phyloP scores from a whole-genome alignment of 2,888 invertebrate genomes.

The Andricus curvator region DNA sequence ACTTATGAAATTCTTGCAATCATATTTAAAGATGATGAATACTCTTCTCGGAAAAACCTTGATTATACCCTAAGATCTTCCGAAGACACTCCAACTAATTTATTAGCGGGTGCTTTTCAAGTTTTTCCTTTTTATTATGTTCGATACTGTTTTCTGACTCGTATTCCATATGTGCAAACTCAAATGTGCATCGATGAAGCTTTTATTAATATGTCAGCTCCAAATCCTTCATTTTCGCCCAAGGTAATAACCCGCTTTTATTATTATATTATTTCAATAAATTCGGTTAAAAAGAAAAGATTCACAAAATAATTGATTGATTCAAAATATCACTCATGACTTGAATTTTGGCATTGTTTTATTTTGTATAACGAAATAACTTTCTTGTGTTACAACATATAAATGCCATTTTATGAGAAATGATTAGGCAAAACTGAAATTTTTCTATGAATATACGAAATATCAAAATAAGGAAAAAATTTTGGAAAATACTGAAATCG shows the following conservation, averaged over 20 bases:
- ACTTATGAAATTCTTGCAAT: conserved; percentile 57
- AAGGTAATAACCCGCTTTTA: background rate
- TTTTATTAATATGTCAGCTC: conserved; percentile 55
- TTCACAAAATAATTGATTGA: no score
- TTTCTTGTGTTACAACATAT: no score
- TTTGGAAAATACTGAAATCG: no score
- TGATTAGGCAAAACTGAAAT: no score
- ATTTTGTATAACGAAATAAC: no score
- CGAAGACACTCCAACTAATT: background rate
- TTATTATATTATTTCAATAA: background rate
- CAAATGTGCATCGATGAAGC: conserved; percentile 66
- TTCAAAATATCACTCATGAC: no score
- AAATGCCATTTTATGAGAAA: no score
- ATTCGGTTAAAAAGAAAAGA: no score
- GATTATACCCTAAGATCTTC: conserved; percentile 65
- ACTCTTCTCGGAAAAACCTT: conserved; percentile 49
- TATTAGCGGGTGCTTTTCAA: conserved; percentile 27
- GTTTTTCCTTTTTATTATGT: conserved; percentile 42
- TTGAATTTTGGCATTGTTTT: no score
- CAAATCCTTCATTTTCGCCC: conserved; percentile 10
- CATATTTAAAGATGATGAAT: conserved; percentile 56
- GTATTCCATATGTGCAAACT: conserved; percentile 54
- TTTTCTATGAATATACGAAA: no score
- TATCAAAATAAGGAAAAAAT: no score
- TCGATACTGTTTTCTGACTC: background rate